Evolutionary conservation across 64 coral and sea anemone species (phyloP).

Genomic region (Astreopora myriophthalma): DNA sequence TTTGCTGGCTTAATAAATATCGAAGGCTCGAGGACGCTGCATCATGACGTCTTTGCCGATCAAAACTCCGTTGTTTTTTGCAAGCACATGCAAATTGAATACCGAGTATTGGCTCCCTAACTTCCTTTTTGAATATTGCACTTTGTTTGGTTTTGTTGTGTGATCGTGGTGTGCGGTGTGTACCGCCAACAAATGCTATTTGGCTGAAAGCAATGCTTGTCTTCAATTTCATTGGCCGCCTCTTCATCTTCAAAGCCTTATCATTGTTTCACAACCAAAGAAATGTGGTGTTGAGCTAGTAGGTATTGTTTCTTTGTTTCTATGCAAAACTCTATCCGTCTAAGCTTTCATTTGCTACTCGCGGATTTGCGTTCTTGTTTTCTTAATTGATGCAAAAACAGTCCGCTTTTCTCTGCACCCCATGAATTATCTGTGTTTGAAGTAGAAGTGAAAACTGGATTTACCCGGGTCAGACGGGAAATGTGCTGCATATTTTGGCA

Average conservation of each 20-base stretch:
- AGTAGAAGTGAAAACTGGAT: neutral
- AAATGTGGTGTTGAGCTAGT: neutral
- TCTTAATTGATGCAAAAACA: slow-evolving; percentile 24
- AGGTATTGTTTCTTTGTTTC: neutral
- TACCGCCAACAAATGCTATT: neutral
- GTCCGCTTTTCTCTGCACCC: neutral
- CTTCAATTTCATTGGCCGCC: slow-evolving; percentile 5
- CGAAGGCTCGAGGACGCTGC: neutral
- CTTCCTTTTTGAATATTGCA: too few species aligned
- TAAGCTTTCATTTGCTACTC: slow-evolving; percentile 26
- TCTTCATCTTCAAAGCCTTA: neutral
- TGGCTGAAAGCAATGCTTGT: neutral
- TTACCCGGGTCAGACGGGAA: neutral
- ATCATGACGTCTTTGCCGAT: neutral
- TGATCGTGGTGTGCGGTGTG: neutral
- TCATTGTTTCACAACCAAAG: neutral
- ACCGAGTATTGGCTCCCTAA: neutral
- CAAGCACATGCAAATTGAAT: neutral
- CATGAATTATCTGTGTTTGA: neutral
- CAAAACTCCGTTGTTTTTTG: neutral
- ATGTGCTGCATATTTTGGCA: neutral
- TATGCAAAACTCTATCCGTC: neutral
- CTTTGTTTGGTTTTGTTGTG: neutral
- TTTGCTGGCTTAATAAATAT: neutral
- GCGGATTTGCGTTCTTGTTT: neutral